Evolutionary conservation across 2,888 invertebrate species (phyloP), one percentile per base, ranked within the genome.

Genomic region (Rhamnusium bicolor): DNA sequence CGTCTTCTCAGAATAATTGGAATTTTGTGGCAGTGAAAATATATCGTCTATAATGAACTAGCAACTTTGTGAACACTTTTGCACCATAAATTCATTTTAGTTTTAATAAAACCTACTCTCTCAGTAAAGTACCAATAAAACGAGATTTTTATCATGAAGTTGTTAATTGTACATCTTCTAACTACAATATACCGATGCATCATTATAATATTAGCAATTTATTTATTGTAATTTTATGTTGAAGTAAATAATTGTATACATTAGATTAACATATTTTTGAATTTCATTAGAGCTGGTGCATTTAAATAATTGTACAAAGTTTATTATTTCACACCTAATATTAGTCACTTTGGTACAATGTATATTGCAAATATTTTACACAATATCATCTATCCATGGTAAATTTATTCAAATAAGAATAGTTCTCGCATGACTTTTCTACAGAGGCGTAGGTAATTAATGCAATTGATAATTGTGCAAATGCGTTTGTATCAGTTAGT

Each of bases 191-290:
- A 14, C 58, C 21, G 65, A 66, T 71, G 58, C 29, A 56, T 71
- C 65, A 71, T 63, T 66, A 53, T 71, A 65, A 71, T 65, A 65
- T 71, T 71, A 66, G 71, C 60, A 49, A 69, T 69, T 69, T 53
- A 62, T 69, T 47, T 69, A 69, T 69, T 69, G 69, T 51, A 53
- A 69, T 51, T 69, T 62, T 54, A 61, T 40, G 53, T 62, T 61
- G 69, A 54, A 62, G 62, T 69, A 61, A 51, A 69, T 69, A 63
- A 63, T 63, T 63, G 63, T 47, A 24, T 51, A 51, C 53, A 65
- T 65, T 53, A 53, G 14, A 53, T 65, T 65, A 65, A 32, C 65
- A 65, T 65, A 65, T 53, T 65, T 65, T 65, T 65, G 65, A 65
- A 65, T 65, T 65, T 65, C 65, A 65, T 65, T 65, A 65, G 32